Conservation (phyloP, 2,113 vertebrate species). For the Orthonyx spaldingii region DNA sequence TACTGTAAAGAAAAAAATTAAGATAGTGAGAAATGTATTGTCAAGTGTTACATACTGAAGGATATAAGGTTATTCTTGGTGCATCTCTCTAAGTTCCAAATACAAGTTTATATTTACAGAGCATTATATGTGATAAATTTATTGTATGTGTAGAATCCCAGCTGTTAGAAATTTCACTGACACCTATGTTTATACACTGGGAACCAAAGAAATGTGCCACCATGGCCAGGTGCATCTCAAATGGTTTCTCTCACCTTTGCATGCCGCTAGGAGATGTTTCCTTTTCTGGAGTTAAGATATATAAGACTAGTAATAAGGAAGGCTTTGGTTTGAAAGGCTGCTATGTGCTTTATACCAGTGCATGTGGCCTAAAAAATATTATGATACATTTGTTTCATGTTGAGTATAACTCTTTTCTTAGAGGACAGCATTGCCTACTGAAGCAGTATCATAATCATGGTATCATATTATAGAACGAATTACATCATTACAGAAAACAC, state of each 20-base stretch:
- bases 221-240: background rate
- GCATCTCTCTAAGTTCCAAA: background rate
- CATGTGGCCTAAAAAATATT: background rate
- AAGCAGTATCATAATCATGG: background rate
- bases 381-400: background rate
- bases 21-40: background rate
- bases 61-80: background rate
- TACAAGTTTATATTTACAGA: background rate
- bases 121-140: background rate
- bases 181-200: background rate
- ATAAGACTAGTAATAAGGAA: background rate
- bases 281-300: background rate
- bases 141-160: background rate
- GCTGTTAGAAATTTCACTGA: background rate
- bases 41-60: background rate
- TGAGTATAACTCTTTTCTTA: background rate
- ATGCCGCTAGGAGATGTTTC: background rate
- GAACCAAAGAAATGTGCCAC: background rate
- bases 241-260: background rate
- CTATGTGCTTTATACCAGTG: background rate
- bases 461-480: background rate
- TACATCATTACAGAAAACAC: background rate
- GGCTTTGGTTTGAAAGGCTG: background rate
- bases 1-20: background rate
- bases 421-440: background rate